Evolutionary conservation across 2,888 invertebrate genomes (phyloP), one percentile per base, ranked within the genome.

Genomic region (Ophraella communa): DNA sequence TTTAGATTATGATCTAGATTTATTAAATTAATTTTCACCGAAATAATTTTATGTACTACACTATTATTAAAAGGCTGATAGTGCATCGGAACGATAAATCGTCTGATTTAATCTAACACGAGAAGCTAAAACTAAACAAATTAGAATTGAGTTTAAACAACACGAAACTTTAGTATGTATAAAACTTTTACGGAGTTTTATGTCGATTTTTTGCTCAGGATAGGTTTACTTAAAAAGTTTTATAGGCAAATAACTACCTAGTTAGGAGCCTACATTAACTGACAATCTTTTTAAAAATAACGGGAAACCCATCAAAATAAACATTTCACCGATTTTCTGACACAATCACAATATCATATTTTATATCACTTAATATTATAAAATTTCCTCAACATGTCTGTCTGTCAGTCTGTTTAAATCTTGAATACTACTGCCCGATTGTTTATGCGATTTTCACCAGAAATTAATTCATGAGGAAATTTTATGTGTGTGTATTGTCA

Each of bases 21-120:
- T 35, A 35, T 35, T n/a, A 35, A 35, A 35, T 35, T 35, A 35
- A 35, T 14, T 35, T 35, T 4, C n/a, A 35, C 35, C n/a, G 3
- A 14, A 35, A n/a, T 35, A 35, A 24, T 56, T 56, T 30, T n/a
- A 24, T 18, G 44, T 56, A 27, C 45, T 27, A 30, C 30, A 20
- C 57, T 47, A 20, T 47, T 24, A 57, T 57, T 57, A 57, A 47
- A 30, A 47, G 33, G 27, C 42, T 11, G 54, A 56, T 57, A 57
- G 23, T 30, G 21, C 30, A 57, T 57, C 30, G 20, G 14, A 21
- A 17, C 24, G 14, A 27, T 57, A 57, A 57, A 24, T 57, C 20
- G 47, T 20, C n/a, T 21, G 57, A 57, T 57, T 57, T 21, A 30
- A 57, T 57, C 45, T 57, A 45, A 21, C 47, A 57, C 57, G 57